phyloP scores from a whole-genome alignment of 2,797 vertebrate genomes.

The Hyperoplus immaculatus region DNA sequence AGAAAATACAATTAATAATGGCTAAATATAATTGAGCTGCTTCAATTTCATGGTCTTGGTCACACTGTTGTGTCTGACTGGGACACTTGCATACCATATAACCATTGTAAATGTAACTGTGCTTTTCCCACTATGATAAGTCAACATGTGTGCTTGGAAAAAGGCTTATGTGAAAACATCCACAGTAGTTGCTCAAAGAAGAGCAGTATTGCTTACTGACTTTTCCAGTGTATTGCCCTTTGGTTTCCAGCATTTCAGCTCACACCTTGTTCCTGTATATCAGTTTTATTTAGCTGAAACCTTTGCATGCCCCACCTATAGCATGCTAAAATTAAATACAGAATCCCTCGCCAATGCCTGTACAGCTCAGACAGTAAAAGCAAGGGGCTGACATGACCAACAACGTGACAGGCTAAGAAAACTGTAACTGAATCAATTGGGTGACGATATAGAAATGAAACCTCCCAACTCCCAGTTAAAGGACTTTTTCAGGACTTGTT shows the following conservation, averaged over 20 bases:
- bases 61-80: too few species aligned
- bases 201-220: too few species aligned
- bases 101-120: background rate
- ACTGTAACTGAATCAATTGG: background rate
- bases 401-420: background rate
- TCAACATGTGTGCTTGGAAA: background rate
- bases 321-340: background rate
- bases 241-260: background rate
- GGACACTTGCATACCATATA: background rate
- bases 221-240: background rate
- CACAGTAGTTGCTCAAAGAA: background rate
- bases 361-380: slow-evolving; percentile 1
- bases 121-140: background rate
- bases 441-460: background rate
- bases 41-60: background rate
- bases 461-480: too few species aligned
- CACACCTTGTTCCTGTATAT: background rate
- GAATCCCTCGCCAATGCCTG: background rate
- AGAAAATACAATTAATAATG: background rate
- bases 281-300: background rate
- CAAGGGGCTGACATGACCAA: background rate
- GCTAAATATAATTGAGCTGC: background rate
- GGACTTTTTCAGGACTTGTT: too few species aligned
- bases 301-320: background rate
- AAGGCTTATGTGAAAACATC: background rate